Evolutionary conservation across 2,888 invertebrate genomes (phyloP).

Genomic region (Xylota sylvarum): DNA sequence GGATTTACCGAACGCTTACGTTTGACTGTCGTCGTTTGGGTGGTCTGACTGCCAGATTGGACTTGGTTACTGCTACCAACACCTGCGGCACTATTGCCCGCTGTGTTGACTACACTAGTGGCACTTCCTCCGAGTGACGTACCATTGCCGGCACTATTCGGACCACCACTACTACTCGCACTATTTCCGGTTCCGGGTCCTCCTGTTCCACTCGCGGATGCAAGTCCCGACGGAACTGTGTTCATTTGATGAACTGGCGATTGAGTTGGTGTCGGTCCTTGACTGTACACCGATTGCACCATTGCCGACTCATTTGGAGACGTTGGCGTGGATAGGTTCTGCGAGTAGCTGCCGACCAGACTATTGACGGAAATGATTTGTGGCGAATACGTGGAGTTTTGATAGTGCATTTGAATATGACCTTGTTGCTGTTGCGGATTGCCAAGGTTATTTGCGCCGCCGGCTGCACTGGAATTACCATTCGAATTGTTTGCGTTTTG

Average conservation of each 20-base stretch:
- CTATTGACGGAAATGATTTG: constrained; percentile 85
- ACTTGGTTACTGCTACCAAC: constrained; percentile 70
- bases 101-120: constrained; percentile 62
- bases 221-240: constrained; percentile 78
- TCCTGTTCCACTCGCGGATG: constrained; percentile 82
- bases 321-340: constrained; percentile 86
- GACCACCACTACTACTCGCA: constrained; percentile 78
- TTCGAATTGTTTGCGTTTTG: constrained; percentile 71
- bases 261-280: constrained; percentile 85
- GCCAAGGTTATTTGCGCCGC: constrained; percentile 78
- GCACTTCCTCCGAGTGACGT: constrained; percentile 76
- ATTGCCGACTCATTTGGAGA: constrained; percentile 86
- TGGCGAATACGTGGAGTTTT: constrained; percentile 82
- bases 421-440: constrained; percentile 79
- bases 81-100: constrained; percentile 60
- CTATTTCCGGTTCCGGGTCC: constrained; percentile 80
- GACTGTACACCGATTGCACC: constrained; percentile 85
- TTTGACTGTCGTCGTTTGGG: constrained; percentile 83
- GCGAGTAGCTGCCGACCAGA: constrained; percentile 86
- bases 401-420: constrained; percentile 79
- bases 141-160: constrained; percentile 56
- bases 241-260: constrained; percentile 83
- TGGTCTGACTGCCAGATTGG: constrained; percentile 80
- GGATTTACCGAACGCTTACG: constrained; percentile 92
- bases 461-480: constrained; percentile 48